Conservation (phyloP, 2,888 invertebrate genomes). For the Drosophila ochracea region DNA sequence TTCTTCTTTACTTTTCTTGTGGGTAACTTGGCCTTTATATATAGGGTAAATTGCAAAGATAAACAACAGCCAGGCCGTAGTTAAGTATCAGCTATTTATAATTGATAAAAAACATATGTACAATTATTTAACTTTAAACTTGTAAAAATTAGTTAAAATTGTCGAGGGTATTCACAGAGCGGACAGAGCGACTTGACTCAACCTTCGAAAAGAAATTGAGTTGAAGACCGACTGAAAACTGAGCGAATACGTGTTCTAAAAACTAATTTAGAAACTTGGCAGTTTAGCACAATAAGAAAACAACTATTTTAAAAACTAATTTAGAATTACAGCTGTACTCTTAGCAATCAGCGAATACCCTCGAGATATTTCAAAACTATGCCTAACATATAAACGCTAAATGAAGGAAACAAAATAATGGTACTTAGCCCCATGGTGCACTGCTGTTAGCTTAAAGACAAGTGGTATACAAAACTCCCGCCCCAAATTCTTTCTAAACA, state of each 20-base stretch:
- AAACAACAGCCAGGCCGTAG: constrained; percentile 73
- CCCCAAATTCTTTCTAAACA: constrained; percentile 64
- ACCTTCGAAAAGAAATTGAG: background rate
- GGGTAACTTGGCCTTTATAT: constrained; percentile 40
- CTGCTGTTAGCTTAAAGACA: constrained; percentile 46
- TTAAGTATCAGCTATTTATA: constrained; percentile 53
- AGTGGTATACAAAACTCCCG: constrained; percentile 37
- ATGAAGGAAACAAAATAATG: constrained; percentile 63
- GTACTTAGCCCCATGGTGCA: constrained; percentile 64
- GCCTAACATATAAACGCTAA: constrained; percentile 52
- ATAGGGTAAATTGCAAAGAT: constrained; percentile 38
- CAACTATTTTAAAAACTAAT: constrained; percentile 3
- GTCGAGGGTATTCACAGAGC: constrained; percentile 26
- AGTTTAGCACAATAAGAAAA: constrained; percentile 3
- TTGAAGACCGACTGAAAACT: background rate
- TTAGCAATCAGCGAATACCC: constrained; percentile 21
- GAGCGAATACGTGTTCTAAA: background rate
- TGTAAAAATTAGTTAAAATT: constrained; percentile 50
- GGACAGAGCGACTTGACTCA: background rate
- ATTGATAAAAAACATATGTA: constrained; percentile 68
- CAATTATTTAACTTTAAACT: constrained; percentile 62
- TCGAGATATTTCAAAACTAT: constrained; percentile 28
- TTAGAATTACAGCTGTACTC: background rate
- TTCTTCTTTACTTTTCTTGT: constrained; percentile 6
- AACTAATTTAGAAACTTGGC: constrained; percentile 5